Evolutionary conservation across 2,113 vertebrate genomes (phyloP).

Genomic region (Semnornis frantzii): DNA sequence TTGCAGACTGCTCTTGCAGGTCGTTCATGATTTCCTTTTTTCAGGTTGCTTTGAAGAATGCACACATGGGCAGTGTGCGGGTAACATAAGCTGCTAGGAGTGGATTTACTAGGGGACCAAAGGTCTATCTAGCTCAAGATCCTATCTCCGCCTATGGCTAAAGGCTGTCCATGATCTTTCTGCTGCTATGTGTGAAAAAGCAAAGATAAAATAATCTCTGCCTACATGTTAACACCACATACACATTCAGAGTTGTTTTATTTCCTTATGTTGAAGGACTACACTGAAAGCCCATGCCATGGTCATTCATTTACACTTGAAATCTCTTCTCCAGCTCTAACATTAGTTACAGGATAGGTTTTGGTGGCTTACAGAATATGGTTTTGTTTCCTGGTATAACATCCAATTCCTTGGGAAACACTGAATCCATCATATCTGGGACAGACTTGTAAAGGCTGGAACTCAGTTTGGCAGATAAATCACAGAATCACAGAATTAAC

Average conservation of each 20-base stretch:
- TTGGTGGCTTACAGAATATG: neutral
- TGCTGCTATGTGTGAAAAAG: rapidly evolving
- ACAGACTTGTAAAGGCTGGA: neutral
- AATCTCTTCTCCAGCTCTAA: neutral
- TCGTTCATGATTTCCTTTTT: neutral
- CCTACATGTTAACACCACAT: neutral
- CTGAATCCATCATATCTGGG: neutral
- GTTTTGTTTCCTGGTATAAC: neutral
- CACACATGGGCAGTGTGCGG: neutral
- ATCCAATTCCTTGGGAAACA: neutral
- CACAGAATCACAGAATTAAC: no score
- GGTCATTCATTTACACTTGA: neutral
- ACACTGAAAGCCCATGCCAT: neutral
- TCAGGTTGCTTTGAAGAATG: neutral
- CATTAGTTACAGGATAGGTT: neutral
- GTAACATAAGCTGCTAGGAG: neutral
- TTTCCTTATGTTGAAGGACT: neutral
- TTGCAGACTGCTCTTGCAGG: neutral
- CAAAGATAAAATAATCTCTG: neutral
- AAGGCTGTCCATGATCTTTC: neutral
- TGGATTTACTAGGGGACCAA: neutral
- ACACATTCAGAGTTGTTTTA: neutral
- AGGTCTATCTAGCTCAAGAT: neutral
- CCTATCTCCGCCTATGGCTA: neutral
- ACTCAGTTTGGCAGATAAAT: neutral